Base-by-base conservation (phyloP, 2,113 vertebrate species). In the Pampusana beccarii region DNA sequence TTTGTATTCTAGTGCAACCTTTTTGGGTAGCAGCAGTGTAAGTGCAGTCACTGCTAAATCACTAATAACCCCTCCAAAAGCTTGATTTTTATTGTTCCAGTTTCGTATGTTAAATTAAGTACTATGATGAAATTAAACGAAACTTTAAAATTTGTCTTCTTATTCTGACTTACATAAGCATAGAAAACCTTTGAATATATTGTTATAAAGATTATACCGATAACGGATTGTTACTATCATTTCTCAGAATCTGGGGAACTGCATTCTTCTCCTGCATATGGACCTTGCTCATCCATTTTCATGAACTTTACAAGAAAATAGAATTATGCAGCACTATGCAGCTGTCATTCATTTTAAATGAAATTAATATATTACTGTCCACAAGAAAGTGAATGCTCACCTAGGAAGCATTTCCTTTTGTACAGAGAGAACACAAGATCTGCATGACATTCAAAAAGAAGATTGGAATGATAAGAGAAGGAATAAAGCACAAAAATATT, bases 281-380 rank as follows among this genome's bases (percentile, higher is more conserved):
- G 33, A 70, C 33, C 11, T 60, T 66, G 9, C 34, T 74, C 65
- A 96, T 92, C 24, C 73, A 95, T 88, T 95, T 96, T 89, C 89
- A 95, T 84, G 44, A 48, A 78, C 57, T 85, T 91, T 9, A 79
- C 53, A 89, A 91, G 80, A 81, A 93, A 91, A 78, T 11, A 87
- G 44, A 92, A 87, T 90, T 84, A 87, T 54, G 44, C 38, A 91
- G 72, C 80, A 87, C 87, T 84, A 85, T 54, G 38, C 38, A 91
- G 72, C 80, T 95, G 91, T 87, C 91, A 95, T 40, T 96, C 87
- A 94, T 72, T 79, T 85, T 79, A 87, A 95, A 96, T 86, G 3
- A 94, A 86, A 88, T 80, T 89, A 79, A 67, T 79, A 50, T 53
- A 87, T 67, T 87, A 33, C 57, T 57, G 34, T 69, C 84, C 69